Evolutionary conservation across 2,888 invertebrate genomes (phyloP).

Genomic region (Parochlus steinenii): DNA sequence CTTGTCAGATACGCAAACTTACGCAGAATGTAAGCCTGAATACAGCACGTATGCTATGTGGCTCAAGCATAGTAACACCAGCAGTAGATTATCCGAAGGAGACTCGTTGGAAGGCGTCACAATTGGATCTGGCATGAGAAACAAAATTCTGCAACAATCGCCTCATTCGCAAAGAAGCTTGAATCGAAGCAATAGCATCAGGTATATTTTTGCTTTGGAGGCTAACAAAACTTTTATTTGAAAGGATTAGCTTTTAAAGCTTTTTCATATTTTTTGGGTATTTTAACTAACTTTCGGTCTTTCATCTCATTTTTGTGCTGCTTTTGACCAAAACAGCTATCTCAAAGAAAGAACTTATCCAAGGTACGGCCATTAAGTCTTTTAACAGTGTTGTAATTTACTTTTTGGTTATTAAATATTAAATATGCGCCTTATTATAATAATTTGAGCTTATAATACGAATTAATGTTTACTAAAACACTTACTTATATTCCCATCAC

Average conservation of each 20-base stretch:
- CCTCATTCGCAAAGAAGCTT: conserved; percentile 43
- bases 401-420: too few relatives aligned
- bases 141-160: conserved; percentile 28
- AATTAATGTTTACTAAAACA: too few relatives aligned
- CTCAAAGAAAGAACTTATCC: conserved; percentile 86
- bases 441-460: too few relatives aligned
- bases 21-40: conserved; percentile 54
- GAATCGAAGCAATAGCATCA: conserved; percentile 83
- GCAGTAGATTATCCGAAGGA: conserved; percentile 68
- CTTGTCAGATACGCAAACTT: conserved; percentile 69
- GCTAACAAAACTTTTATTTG: conserved; percentile 12
- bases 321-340: conserved; percentile 40
- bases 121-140: conserved; percentile 36
- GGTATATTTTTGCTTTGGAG: conserved; percentile 37
- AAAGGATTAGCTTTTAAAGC: not conserved
- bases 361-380: too few relatives aligned
- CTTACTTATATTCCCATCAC: too few relatives aligned
- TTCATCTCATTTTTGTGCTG: not conserved
- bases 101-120: conserved; percentile 75
- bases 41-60: conserved; percentile 74
- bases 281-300: not conserved
- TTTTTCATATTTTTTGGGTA: not conserved
- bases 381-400: too few relatives aligned
- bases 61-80: conserved; percentile 73
- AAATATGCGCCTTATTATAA: too few relatives aligned